phyloP scores from a whole-genome alignment of 35 echinoderm and acorn worm species.

The Ophiothrix spiculata region DNA sequence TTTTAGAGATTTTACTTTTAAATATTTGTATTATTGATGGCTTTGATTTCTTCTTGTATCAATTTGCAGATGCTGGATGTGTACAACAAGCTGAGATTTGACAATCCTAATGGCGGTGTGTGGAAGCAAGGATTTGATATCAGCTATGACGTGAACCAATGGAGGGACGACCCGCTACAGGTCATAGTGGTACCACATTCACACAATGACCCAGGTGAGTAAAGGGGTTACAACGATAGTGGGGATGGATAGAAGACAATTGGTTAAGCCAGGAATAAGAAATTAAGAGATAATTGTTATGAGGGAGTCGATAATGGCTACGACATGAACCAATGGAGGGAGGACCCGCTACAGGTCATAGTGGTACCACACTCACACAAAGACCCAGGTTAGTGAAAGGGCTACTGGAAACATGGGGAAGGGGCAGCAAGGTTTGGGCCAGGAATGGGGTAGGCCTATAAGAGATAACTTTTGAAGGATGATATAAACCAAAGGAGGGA shows the following conservation, averaged over 20 bases:
- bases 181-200: conserved; percentile 92
- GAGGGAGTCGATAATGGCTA: conserved; percentile 94
- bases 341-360: conserved; percentile 82
- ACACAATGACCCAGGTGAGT: conserved; percentile 97
- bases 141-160: conserved; percentile 58
- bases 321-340: conserved; percentile 67
- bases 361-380: conserved; percentile 96
- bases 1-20: too few relatives aligned
- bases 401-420: too few relatives aligned
- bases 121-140: conserved; percentile 99
- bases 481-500: too few relatives aligned
- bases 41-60: conserved; percentile 29
- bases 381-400: conserved; percentile 98
- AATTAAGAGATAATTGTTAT: too few relatives aligned
- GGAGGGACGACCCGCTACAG: conserved; percentile 82
- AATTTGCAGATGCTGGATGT: conserved; percentile 92
- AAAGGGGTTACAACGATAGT: too few relatives aligned
- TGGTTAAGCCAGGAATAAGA: too few relatives aligned
- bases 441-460: too few relatives aligned
- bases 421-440: too few relatives aligned
- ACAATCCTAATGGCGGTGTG: conserved; percentile 83
- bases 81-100: conserved; percentile 71
- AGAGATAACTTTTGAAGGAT: too few relatives aligned
- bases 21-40: too few relatives aligned
- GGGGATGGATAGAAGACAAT: too few relatives aligned